These are phyloP conservation scores for Lontra canadensis DNA, from an alignment of 2,113 vertebrate genomes.

Conservation along the genomic window DNA sequence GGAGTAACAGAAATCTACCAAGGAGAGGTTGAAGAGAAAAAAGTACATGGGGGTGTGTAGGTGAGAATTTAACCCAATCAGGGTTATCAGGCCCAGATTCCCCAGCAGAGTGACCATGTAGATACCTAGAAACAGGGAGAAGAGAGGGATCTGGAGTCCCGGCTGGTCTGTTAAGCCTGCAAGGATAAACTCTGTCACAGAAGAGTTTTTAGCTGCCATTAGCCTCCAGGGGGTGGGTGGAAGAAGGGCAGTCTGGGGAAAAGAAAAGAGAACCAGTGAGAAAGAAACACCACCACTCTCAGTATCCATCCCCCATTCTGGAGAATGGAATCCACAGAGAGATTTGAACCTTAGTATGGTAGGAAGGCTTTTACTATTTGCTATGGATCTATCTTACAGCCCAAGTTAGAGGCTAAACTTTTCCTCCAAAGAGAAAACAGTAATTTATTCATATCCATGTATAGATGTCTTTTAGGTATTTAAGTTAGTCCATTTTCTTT, in stretches of 20 bases:
- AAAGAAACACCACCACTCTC: not conserved
- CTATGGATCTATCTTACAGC: not conserved
- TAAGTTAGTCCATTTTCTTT: not conserved
- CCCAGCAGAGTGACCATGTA: slow-evolving; percentile 58
- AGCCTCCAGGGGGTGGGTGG: not conserved
- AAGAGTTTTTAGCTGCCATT: slow-evolving; percentile 62
- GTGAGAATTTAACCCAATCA: slow-evolving; percentile 49
- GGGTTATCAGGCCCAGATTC: slow-evolving; percentile 60
- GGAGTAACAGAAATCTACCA: slow-evolving; percentile 69
- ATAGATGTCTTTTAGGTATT: not conserved
- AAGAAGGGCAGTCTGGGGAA: not conserved
- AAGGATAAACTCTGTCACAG: slow-evolving; percentile 69
- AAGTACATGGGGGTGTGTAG: slow-evolving; percentile 77
- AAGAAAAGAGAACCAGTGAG: not conserved
- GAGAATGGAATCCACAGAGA: not conserved
- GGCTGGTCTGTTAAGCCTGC: slow-evolving; percentile 60
- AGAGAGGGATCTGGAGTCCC: slow-evolving; percentile 40
- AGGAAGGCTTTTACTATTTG: not conserved
- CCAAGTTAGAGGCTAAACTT: not conserved
- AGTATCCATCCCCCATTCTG: not conserved
- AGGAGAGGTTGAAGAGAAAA: slow-evolving; percentile 76
- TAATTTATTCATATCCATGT: not conserved
- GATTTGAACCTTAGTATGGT: not conserved
- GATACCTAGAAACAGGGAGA: slow-evolving; percentile 63
- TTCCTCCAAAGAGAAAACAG: not conserved